A percentile compares a stretch with the other conserved stretches of the same genome.
These are phyloP conservation scores for Galaxias olidus DNA, from an alignment of 2,797 vertebrate genomes.

Conservation along the genomic window DNA sequence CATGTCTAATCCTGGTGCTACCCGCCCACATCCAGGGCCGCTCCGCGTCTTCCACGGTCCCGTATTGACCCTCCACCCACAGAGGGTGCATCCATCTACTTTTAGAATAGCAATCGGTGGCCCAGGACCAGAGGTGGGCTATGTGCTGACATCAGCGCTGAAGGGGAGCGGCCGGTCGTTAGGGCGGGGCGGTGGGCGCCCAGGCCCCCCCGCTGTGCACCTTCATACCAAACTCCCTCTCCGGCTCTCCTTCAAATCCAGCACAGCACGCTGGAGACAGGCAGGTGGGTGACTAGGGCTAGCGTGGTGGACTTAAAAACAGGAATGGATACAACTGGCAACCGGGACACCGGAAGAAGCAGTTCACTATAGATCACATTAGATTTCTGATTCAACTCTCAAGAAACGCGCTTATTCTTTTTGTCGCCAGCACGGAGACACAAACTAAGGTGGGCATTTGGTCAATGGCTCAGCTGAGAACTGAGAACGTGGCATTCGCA, in stretches of 20 bases:
- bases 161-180: neutral
- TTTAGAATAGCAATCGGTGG: slow-evolving; percentile 56
- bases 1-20: too few relatives aligned
- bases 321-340: slow-evolving; percentile 42
- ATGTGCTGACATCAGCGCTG: slow-evolving; percentile 68
- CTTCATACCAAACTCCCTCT: slow-evolving; percentile 63
- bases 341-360: slow-evolving; percentile 12
- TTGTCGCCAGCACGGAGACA: slow-evolving; percentile 38
- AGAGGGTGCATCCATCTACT: slow-evolving; percentile 39
- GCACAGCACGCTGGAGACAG: slow-evolving; percentile 53
- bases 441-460: slow-evolving; percentile 33
- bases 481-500: slow-evolving; percentile 64
- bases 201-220: slow-evolving; percentile 54
- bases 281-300: slow-evolving; percentile 18
- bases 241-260: slow-evolving; percentile 62
- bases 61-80: slow-evolving; percentile 44
- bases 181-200: slow-evolving; percentile 23
- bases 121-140: slow-evolving; percentile 42
- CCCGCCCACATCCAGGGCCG: slow-evolving; percentile 22
- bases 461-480: slow-evolving; percentile 1
- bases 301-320: slow-evolving; percentile 27
- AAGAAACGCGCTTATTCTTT: slow-evolving; percentile 6
- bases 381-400: too few relatives aligned
- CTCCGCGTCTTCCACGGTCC: slow-evolving; percentile 30
- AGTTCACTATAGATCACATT: too few relatives aligned